phyloP scores from a whole-genome alignment of 1,140 invertebrate genomes.

The Drosophila watanabei region DNA sequence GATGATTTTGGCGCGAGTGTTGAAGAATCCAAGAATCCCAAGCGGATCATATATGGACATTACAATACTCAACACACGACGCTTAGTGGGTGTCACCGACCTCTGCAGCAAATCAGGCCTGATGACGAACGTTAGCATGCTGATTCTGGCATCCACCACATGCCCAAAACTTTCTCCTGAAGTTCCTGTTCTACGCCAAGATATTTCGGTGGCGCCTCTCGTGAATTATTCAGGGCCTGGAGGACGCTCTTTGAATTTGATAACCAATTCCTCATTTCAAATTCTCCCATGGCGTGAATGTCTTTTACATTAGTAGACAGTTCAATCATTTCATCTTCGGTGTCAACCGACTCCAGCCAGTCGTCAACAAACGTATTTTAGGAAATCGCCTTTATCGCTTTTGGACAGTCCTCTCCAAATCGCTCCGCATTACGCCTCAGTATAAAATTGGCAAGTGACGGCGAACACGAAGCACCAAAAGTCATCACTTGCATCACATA shows the following conservation, averaged over 20 bases:
- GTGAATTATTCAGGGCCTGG: neutral
- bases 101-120: neutral
- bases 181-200: neutral
- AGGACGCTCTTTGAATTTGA: neutral
- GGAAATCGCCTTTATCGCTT: neutral
- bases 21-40: neutral
- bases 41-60: neutral
- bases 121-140: neutral
- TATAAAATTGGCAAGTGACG: neutral
- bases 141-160: neutral
- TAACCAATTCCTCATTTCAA: neutral
- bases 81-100: neutral
- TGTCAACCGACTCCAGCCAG: no score
- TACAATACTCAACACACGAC: neutral
- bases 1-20: no score
- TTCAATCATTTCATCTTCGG: no score
- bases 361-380: neutral
- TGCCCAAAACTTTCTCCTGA: neutral
- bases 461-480: neutral
- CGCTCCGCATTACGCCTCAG: neutral
- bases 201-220: no score
- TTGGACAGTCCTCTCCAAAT: neutral
- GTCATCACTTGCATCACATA: neutral
- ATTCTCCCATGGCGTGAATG: no score
- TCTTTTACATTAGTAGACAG: no score